A percentile compares a stretch with the other conserved stretches of the same genome.
Evolutionary conservation across 1,140 invertebrate species (phyloP).

Genomic region (Drosophila sproati): DNA sequence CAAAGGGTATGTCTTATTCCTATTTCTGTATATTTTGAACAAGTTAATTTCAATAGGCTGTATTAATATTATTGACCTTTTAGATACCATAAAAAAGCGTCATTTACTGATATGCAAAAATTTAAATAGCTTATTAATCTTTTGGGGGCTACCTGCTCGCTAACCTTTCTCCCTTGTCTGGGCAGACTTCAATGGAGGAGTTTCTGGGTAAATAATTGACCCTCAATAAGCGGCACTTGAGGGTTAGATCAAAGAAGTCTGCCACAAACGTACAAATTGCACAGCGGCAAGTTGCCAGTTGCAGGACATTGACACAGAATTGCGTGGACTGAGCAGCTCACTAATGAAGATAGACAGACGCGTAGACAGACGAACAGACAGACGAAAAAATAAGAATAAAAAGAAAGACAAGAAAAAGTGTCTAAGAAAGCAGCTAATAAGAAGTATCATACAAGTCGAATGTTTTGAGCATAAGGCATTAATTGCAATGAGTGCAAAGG

Average conservation of each 20-base stretch:
- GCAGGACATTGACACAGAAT: conserved; percentile 20
- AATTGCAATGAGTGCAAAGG: conserved; percentile 37
- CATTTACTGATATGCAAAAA: too few relatives aligned
- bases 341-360: conserved; percentile 53
- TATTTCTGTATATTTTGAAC: too few relatives aligned
- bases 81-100: too few relatives aligned
- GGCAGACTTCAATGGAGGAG: neutral
- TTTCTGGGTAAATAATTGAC: conserved; percentile 21
- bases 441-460: conserved; percentile 27
- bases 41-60: too few relatives aligned
- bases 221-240: conserved; percentile 17
- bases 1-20: too few relatives aligned
- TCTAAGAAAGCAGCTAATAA: conserved; percentile 40
- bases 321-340: conserved; percentile 16
- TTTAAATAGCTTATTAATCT: neutral
- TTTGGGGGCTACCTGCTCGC: neutral
- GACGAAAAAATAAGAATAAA: conserved; percentile 22
- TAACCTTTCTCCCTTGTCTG: too few relatives aligned
- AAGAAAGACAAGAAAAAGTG: conserved; percentile 11
- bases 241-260: conserved; percentile 33
- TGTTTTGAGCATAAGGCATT: conserved; percentile 54
- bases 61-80: too few relatives aligned
- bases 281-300: conserved; percentile 22
- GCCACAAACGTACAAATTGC: conserved; percentile 12
- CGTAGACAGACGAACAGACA: conserved; percentile 42